A percentile compares a stretch with the other conserved stretches of the same genome.
These are phyloP conservation scores for Amniataba percoides DNA, from an alignment of 2,797 vertebrate genomes.

Conservation along the genomic window DNA sequence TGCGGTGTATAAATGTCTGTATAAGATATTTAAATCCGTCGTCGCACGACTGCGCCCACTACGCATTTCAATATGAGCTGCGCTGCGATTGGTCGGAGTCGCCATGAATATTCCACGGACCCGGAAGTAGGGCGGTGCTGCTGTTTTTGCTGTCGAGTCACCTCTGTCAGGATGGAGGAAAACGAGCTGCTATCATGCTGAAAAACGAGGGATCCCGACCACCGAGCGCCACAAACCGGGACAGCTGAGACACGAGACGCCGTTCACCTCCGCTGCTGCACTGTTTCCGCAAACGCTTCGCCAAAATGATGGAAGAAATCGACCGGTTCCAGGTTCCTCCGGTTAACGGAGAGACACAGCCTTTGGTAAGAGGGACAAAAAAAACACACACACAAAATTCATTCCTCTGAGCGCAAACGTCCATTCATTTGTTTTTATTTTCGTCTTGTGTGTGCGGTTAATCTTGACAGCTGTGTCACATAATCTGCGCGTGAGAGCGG, in stretches of 20 bases:
- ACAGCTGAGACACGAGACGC: slow-evolving; percentile 31
- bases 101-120: slow-evolving; percentile 75
- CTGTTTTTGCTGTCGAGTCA: slow-evolving; percentile 91
- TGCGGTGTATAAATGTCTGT: background rate
- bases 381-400: slow-evolving; percentile 44
- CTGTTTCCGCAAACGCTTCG: slow-evolving; percentile 43
- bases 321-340: slow-evolving; percentile 97
- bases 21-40: slow-evolving; percentile 3
- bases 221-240: slow-evolving; percentile 42
- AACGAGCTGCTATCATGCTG: slow-evolving; percentile 84
- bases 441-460: slow-evolving; percentile 10
- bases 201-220: slow-evolving; percentile 50
- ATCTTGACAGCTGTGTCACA: slow-evolving; percentile 42
- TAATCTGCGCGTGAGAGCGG: slow-evolving; percentile 46
- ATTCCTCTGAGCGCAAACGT: background rate
- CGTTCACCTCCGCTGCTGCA: slow-evolving; percentile 26
- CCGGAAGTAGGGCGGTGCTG: slow-evolving; percentile 88
- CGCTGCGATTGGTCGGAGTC: slow-evolving; percentile 61
- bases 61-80: slow-evolving; percentile 35
- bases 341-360: slow-evolving; percentile 94
- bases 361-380: slow-evolving; percentile 88
- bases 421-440: background rate
- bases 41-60: slow-evolving; percentile 7
- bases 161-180: slow-evolving; percentile 86
- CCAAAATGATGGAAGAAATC: slow-evolving; percentile 97